Evolutionary conservation across 2,797 vertebrate genomes (phyloP).

Genomic region (Apodemus agrarius): DNA sequence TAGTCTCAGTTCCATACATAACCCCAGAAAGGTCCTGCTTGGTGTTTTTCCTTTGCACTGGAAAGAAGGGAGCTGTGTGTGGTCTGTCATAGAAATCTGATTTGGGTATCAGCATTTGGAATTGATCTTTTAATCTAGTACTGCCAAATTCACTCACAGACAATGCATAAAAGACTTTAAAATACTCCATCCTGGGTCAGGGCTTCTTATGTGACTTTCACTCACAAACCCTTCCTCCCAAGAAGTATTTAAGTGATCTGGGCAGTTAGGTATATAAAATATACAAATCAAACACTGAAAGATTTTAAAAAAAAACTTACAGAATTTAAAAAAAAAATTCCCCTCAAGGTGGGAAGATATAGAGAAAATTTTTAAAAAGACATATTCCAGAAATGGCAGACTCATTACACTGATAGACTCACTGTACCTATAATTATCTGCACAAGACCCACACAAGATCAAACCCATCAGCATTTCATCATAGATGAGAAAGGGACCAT

Average conservation of each 20-base stretch:
- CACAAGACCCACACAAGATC: not conserved
- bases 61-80: not conserved
- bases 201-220: too few species aligned
- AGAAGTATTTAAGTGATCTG: not conserved
- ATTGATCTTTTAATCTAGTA: slow-evolving; percentile 48
- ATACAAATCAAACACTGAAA: not conserved
- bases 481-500: not conserved
- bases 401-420: not conserved
- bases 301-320: not conserved
- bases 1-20: not conserved
- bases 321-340: not conserved
- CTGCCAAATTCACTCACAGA: slow-evolving; percentile 5
- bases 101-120: slow-evolving; percentile 38
- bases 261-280: not conserved
- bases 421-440: not conserved
- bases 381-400: not conserved
- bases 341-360: not conserved
- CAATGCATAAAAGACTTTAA: not conserved
- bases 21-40: not conserved
- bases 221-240: not conserved
- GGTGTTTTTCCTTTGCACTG: not conserved
- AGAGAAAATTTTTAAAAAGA: not conserved
- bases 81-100: not conserved
- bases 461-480: not conserved
- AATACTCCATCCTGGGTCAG: not conserved